Evolutionary conservation across 2,888 invertebrate species (phyloP).

Genomic region (Theristus sp.): DNA sequence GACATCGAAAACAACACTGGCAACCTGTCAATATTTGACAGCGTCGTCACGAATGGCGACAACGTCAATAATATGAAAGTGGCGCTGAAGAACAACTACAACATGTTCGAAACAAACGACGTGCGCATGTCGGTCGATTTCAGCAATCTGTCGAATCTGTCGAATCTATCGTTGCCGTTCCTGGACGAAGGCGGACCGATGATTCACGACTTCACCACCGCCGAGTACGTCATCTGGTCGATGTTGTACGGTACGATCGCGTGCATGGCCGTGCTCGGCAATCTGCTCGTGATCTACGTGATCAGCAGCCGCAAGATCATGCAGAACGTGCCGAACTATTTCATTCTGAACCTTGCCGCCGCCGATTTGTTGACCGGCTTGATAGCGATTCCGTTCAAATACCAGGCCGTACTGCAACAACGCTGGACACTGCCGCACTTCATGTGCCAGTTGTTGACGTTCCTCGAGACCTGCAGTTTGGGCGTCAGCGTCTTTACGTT

Average conservation of each 20-base stretch:
- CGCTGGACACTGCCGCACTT: conserved; percentile 65
- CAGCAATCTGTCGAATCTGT: too few relatives aligned
- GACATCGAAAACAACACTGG: too few relatives aligned
- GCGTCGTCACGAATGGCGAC: too few relatives aligned
- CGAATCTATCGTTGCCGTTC: too few relatives aligned
- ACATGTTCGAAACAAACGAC: too few relatives aligned
- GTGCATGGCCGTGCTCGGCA: conserved; percentile 17
- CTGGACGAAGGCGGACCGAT: too few relatives aligned
- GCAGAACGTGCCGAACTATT: conserved; percentile 92
- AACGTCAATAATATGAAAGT: too few relatives aligned
- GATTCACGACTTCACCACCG: background rate
- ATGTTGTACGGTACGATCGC: conserved; percentile 18
- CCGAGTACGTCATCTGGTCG: background rate
- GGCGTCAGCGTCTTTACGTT: conserved; percentile 48
- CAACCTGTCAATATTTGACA: too few relatives aligned
- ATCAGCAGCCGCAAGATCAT: conserved; percentile 31
- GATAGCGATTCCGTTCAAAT: conserved; percentile 84
- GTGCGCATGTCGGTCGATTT: too few relatives aligned
- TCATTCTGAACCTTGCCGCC: conserved; percentile 81
- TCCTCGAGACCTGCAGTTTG: conserved; percentile 62
- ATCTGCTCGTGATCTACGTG: conserved; percentile 16
- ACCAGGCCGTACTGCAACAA: conserved; percentile 62
- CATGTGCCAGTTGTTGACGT: conserved; percentile 72
- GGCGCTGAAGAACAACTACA: too few relatives aligned
- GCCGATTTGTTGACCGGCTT: conserved; percentile 90